Evolutionary conservation across 2,888 invertebrate genomes (phyloP).

Genomic region (Hyles lineata): DNA sequence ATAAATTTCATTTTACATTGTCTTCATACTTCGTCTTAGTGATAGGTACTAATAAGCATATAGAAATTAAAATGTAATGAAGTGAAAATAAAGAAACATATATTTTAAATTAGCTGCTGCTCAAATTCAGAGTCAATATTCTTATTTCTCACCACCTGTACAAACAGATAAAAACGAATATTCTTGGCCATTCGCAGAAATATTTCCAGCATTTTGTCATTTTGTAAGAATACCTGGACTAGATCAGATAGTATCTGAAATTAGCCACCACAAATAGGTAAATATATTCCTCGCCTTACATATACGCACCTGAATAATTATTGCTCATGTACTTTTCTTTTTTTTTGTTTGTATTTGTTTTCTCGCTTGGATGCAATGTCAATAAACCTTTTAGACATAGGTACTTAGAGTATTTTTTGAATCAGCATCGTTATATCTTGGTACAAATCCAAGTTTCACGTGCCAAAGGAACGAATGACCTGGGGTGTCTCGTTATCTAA

Average conservation of each 20-base stretch:
- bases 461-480: conserved; percentile 59
- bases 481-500: conserved; percentile 59
- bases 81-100: no score
- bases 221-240: no score
- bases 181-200: not conserved
- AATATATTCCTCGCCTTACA: not conserved
- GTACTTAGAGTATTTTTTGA: conserved; percentile 35
- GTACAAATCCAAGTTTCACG: conserved; percentile 67
- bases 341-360: not conserved
- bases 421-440: conserved; percentile 48
- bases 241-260: no score
- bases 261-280: no score
- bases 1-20: no score
- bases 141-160: not conserved
- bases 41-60: no score
- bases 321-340: not conserved
- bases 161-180: not conserved
- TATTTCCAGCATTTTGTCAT: not conserved
- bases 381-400: conserved; percentile 34
- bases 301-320: not conserved
- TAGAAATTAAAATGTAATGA: no score
- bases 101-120: not conserved
- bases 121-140: not conserved
- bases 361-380: conserved; percentile 18
- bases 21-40: no score